Evolutionary conservation across 2,888 invertebrate genomes (phyloP).

Genomic region (Leucozona laternaria): DNA sequence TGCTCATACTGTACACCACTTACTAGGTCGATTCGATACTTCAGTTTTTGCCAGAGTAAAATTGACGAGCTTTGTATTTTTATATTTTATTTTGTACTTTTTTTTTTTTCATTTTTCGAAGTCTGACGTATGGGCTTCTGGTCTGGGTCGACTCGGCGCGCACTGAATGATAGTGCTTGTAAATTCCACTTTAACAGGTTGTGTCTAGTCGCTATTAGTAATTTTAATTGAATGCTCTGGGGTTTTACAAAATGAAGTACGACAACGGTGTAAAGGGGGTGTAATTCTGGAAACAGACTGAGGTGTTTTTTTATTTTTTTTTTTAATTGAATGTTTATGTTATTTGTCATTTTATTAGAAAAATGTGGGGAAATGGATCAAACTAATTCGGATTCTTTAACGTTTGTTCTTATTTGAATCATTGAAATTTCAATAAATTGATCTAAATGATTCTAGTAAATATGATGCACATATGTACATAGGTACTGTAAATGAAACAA

Average conservation of each 20-base stretch:
- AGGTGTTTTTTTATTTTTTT: constrained; percentile 29
- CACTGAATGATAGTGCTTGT: constrained; percentile 72
- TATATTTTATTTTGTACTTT: constrained; percentile 23
- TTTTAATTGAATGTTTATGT: constrained; percentile 21
- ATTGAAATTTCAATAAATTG: background rate
- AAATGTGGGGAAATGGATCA: constrained; percentile 31
- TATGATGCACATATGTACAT: too few species aligned
- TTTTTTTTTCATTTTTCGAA: constrained; percentile 42
- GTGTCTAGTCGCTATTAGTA: constrained; percentile 75
- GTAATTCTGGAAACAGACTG: constrained; percentile 43
- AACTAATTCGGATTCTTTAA: background rate
- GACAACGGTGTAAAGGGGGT: constrained; percentile 30
- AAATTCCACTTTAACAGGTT: constrained; percentile 76
- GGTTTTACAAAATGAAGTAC: constrained; percentile 52
- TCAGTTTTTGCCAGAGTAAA: constrained; percentile 68
- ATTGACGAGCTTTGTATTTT: constrained; percentile 70
- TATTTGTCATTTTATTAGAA: constrained; percentile 54
- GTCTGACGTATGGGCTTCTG: constrained; percentile 73
- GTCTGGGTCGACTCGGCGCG: constrained; percentile 62
- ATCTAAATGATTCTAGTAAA: too few species aligned
- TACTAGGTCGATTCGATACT: constrained; percentile 74
- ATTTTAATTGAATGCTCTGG: constrained; percentile 71
- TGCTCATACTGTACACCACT: constrained; percentile 40
- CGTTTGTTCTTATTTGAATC: background rate
- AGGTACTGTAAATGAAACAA: too few species aligned